These are phyloP conservation scores for Leptinotarsa juncta DNA, from an alignment of 2,888 invertebrate species.

Conservation along the genomic window DNA sequence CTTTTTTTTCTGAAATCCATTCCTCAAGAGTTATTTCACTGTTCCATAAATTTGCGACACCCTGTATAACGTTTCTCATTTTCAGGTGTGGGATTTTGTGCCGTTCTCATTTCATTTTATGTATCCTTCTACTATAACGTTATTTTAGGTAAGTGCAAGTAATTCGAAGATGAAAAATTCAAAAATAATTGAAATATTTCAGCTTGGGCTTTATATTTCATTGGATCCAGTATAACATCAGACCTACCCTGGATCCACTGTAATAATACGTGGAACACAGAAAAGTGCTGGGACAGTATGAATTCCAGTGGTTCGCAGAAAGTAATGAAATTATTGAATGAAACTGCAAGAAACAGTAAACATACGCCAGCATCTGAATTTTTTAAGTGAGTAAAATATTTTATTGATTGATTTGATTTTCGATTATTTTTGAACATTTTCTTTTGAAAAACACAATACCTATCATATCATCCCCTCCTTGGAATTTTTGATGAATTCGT, in stretches of 20 bases:
- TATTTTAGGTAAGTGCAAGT: conserved; percentile 74
- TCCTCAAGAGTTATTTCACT: no score
- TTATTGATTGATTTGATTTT: no score
- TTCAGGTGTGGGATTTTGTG: conserved; percentile 82
- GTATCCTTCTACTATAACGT: conserved; percentile 88
- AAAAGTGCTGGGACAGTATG: conserved; percentile 73
- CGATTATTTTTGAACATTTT: no score
- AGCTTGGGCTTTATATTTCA: conserved; percentile 84
- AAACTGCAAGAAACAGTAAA: conserved; percentile 65
- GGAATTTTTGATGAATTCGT: no score
- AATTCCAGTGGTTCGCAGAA: conserved; percentile 53
- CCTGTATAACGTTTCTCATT: conserved; percentile 36
- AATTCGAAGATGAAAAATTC: background rate
- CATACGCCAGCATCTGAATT: conserved; percentile 82
- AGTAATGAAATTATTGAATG: conserved; percentile 60
- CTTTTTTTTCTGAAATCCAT: no score
- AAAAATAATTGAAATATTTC: conserved; percentile 30
- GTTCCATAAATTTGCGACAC: no score
- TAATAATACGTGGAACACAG: conserved; percentile 85
- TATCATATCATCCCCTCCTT: no score
- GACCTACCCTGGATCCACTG: conserved; percentile 86
- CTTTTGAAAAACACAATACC: no score
- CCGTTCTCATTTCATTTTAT: conserved; percentile 82
- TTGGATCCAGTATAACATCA: conserved; percentile 75
- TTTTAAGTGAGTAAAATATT: conserved; percentile 72